A percentile compares a stretch with the other conserved stretches of the same genome.
Conservation (phyloP, 2,113 vertebrate genomes). For the Ctenodactylus gundi region DNA sequence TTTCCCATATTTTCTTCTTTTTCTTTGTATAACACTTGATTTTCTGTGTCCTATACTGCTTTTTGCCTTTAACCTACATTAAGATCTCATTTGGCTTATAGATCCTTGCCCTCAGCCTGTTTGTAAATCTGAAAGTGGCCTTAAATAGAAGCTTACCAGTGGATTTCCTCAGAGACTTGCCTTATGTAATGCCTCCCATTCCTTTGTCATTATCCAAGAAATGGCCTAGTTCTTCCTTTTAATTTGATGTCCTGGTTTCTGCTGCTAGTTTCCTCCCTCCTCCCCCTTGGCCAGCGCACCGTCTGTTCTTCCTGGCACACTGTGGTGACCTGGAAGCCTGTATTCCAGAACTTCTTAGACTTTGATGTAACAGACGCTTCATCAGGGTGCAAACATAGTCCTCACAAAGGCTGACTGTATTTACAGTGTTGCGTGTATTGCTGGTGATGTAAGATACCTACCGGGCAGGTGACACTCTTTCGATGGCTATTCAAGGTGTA, state of each 20-base stretch:
- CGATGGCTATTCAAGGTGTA: neutral
- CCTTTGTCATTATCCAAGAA: neutral
- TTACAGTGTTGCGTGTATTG: neutral
- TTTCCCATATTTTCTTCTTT: neutral
- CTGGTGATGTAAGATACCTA: neutral
- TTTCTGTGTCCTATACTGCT: neutral
- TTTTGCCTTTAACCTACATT: neutral
- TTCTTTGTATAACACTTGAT: neutral
- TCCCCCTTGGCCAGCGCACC: neutral
- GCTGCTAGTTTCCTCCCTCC: neutral
- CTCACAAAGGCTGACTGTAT: neutral
- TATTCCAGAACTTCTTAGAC: neutral
- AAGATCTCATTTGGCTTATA: neutral
- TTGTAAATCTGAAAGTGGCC: neutral
- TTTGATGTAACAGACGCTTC: neutral
- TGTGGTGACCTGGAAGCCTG: neutral
- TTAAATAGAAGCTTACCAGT: neutral
- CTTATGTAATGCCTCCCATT: neutral
- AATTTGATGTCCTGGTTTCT: neutral
- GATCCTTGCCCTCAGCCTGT: neutral
- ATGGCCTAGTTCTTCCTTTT: neutral
- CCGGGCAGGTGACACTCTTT: neutral
- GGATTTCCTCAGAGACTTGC: neutral
- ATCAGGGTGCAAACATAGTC: too few species aligned
- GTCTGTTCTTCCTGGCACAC: neutral